phyloP scores from a whole-genome alignment of 2,113 vertebrate species.

The Oxyruncus cristatus region DNA sequence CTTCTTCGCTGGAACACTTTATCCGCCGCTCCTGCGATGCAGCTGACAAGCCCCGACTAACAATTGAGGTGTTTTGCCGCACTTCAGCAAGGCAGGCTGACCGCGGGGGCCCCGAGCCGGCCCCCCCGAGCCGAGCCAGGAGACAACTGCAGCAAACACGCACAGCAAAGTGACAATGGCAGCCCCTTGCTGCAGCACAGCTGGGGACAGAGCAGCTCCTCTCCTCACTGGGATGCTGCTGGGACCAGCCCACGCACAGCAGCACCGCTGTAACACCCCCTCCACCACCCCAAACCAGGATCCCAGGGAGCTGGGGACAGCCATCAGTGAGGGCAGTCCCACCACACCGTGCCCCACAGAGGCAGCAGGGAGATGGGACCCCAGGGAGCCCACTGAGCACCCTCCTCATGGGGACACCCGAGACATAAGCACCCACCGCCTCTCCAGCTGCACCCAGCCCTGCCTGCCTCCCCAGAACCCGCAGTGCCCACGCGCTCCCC shows the following conservation, averaged over 20 bases:
- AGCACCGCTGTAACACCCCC: rapidly evolving
- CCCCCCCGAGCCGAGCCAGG: not conserved
- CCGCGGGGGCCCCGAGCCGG: not conserved
- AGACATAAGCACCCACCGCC: rapidly evolving
- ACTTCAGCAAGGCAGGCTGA: not conserved
- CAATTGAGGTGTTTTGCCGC: constrained; percentile 30
- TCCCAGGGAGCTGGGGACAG: not conserved
- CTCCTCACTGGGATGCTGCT: rapidly evolving
- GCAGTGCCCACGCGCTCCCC: rapidly evolving
- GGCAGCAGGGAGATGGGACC: not conserved
- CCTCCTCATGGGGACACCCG: not conserved
- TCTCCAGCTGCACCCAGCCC: not conserved
- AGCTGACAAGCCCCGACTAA: constrained; percentile 70
- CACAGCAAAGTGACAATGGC: not conserved
- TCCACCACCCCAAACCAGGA: rapidly evolving
- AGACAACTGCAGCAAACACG: not conserved
- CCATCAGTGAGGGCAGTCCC: not conserved
- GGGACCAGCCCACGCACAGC: rapidly evolving
- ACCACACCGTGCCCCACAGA: rapidly evolving
- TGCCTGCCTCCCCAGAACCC: not conserved
- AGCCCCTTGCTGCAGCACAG: not conserved
- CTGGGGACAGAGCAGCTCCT: not conserved
- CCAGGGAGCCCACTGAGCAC: not conserved
- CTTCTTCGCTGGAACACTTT: constrained; percentile 77
- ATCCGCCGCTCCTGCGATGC: constrained; percentile 54